phyloP scores from a whole-genome alignment of 1,140 invertebrate species.

The Drosophila subpulchrella region DNA sequence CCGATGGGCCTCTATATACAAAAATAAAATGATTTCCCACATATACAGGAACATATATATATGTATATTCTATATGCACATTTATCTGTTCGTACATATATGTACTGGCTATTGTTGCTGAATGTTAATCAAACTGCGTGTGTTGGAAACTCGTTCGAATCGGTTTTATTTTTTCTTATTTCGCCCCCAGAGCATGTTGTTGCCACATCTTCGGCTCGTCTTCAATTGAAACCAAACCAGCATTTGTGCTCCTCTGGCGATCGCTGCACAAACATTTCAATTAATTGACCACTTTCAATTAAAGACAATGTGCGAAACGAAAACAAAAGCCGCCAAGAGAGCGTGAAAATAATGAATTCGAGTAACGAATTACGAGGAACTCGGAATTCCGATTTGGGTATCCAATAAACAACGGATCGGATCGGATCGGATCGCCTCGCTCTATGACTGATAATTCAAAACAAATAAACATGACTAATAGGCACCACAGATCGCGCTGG shows the following conservation, averaged over 20 bases:
- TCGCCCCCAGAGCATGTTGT: not conserved
- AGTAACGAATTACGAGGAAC: not conserved
- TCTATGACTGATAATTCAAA: slow-evolving; percentile 26
- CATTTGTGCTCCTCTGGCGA: slow-evolving; percentile 19
- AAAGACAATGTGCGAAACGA: slow-evolving; percentile 49
- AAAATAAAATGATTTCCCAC: not conserved
- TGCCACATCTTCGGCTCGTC: slow-evolving; percentile 9
- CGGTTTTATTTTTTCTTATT: slow-evolving; percentile 50
- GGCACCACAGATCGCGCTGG: not conserved
- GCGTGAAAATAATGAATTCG: not conserved
- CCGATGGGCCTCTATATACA: not conserved
- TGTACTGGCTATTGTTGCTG: slow-evolving; percentile 27
- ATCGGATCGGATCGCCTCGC: not conserved
- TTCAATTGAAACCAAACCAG: slow-evolving; percentile 41
- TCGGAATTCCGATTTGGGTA: slow-evolving; percentile 2
- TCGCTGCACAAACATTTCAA: slow-evolving; percentile 71
- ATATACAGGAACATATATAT: not conserved
- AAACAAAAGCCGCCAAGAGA: slow-evolving; percentile 46
- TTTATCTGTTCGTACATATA: slow-evolving; percentile 21
- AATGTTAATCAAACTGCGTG: slow-evolving; percentile 45
- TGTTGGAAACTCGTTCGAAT: slow-evolving; percentile 62
- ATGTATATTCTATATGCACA: slow-evolving; percentile 14
- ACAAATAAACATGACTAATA: slow-evolving; percentile 44
- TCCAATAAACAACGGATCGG: not conserved
- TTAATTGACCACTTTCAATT: slow-evolving; percentile 73